Evolutionary conservation across 2,113 vertebrate species (phyloP), one percentile per base, ranked within the genome.

Genomic region (Menidia beryllina): DNA sequence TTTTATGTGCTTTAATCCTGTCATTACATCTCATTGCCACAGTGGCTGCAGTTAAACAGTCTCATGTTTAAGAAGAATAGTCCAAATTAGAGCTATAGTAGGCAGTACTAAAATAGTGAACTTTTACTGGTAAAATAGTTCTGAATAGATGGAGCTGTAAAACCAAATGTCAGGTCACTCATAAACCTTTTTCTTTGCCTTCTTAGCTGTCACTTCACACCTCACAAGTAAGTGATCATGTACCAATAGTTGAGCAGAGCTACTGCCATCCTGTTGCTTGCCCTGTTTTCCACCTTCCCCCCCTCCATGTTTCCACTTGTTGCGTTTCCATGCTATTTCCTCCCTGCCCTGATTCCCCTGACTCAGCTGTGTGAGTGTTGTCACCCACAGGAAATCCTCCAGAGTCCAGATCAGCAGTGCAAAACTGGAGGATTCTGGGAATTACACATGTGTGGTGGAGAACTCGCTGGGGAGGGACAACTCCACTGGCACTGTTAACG

Each of bases 381-480:
- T 89, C 86, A 87, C 84, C 80, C 86, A 74, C 95, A 99, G 97
- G 95, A 98, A 95, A 94, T 95, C 94, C 95, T 98, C 97, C 91
- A 95, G 93, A 91, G 93, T 99, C 83, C 96, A 96, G 92, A 97
- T 99, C 94, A 96, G 85, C 93, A 95, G 89, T 88, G 96, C 96
- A 90, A 96, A 95, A 92, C 88, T 95, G 79, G 95, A 96, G 89
- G 96, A 99, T 64, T 96, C 96, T 90, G 97, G 97, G 88, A 97
- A 98, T 92, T 99, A 99, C 79, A 96, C 95, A 81, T 99, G 97
- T 63, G 97, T 98, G 93, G 97, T 95, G 17, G 95, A 98, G 93
- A 99, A 98, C 90, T 51, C 81, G 74, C 91, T 95, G 91, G 97
- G 97, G 82, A 97, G 93, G 88, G 95, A 96, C 90, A 94, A 94